phyloP scores from a whole-genome alignment of 2,797 vertebrate genomes.

The Clarias laeviceps region DNA sequence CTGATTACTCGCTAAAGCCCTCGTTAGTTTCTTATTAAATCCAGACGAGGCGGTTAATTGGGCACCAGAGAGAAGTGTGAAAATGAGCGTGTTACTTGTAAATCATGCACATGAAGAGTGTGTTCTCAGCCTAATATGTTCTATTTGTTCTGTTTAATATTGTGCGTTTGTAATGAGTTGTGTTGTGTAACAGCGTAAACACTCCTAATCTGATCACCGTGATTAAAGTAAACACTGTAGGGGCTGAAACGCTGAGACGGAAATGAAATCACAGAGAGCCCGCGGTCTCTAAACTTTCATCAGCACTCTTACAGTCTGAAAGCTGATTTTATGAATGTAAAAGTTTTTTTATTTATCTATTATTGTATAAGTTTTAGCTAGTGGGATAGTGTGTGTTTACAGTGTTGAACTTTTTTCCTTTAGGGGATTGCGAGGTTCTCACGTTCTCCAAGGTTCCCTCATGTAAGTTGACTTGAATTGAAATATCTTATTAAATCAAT shows the following conservation, averaged over 20 bases:
- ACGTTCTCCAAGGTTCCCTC: constrained; percentile 82
- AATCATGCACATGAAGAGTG: constrained; percentile 7
- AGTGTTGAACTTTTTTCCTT: constrained; percentile 46
- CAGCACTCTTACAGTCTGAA: background rate
- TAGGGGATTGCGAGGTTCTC: constrained; percentile 83
- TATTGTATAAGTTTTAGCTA: background rate
- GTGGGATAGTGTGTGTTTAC: background rate
- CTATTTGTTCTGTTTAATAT: background rate
- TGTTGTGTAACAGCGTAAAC: background rate
- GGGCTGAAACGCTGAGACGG: background rate
- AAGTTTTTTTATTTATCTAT: background rate
- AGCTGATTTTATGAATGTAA: constrained; percentile 32
- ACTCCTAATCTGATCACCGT: background rate
- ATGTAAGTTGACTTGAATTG: constrained; percentile 70
- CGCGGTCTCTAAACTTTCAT: background rate
- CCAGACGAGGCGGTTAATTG: constrained; percentile 1
- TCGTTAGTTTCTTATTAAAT: background rate
- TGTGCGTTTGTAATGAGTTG: background rate
- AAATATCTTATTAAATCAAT: background rate
- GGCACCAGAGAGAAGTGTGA: background rate
- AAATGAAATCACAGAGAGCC: background rate
- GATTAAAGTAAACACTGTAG: background rate
- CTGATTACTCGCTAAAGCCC: background rate
- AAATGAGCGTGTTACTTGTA: background rate
- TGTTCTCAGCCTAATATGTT: constrained; percentile 21